phyloP scores from a whole-genome alignment of 2,113 vertebrate species.

The Chaetorhynchus papuensis region DNA sequence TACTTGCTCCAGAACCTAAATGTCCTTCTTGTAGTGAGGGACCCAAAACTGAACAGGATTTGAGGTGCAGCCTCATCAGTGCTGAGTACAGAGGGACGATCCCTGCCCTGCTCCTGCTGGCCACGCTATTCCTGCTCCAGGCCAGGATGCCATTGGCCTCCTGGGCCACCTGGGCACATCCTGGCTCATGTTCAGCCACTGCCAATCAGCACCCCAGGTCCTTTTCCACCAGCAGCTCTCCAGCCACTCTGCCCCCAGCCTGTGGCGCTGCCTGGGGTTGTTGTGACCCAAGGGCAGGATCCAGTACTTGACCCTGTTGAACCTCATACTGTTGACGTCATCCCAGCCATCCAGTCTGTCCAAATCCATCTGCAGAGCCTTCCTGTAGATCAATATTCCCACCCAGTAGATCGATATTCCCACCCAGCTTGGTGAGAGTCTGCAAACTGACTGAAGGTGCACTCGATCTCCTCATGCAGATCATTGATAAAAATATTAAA shows the following conservation, averaged over 20 bases:
- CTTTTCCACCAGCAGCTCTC: background rate
- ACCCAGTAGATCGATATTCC: background rate
- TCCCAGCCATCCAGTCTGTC: fast-evolving
- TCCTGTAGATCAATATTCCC: background rate
- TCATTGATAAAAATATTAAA: background rate
- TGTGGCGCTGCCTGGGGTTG: fast-evolving
- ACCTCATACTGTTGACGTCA: fast-evolving
- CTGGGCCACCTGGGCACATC: background rate
- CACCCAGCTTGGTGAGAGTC: fast-evolving
- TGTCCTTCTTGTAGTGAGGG: background rate
- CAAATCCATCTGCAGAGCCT: background rate
- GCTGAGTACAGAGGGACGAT: fast-evolving
- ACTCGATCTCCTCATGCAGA: fast-evolving
- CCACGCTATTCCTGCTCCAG: fast-evolving
- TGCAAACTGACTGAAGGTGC: background rate
- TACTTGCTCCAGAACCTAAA: background rate
- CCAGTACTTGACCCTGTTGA: fast-evolving
- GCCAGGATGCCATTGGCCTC: background rate
- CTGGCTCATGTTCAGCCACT: background rate
- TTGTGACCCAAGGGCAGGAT: background rate
- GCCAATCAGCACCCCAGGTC: background rate
- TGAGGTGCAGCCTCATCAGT: background rate
- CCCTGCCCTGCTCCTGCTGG: fast-evolving
- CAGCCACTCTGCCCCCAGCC: background rate
- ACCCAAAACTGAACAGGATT: background rate